Evolutionary conservation across 2,797 vertebrate genomes (phyloP), one percentile per base, ranked within the genome.

Genomic region (Antrozous pallidus): DNA sequence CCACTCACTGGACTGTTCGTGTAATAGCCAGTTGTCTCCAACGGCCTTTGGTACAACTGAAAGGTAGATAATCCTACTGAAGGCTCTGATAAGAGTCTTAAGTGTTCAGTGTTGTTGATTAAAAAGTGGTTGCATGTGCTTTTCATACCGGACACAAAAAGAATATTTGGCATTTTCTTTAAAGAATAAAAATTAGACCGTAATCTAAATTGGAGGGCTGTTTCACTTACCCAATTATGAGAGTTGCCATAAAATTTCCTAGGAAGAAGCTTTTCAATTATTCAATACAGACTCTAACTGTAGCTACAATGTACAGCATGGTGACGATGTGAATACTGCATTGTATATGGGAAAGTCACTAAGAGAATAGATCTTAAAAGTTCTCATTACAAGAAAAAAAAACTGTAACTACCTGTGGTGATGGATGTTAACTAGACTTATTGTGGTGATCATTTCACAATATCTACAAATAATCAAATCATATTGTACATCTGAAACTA

Each of bases 241-340:
- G 49, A 24, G 51, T n/a, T 38, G 45, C 6, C 63, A 94, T 12
- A 74, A 54, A 78, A 45, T 18, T 42, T 73, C 54, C 94, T 54
- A 71, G 45, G 58, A 87, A 73, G 90, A 61, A 61, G 18, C 16
- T 73, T 93, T 75, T 74, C 13, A 89, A 91, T 90, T 75, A 92
- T 42, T 89, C n/a, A 92, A 20, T 67, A 86, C 79, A 85, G 3
- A 69, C 63, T 58, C 61, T 28, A 73, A 87, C 22, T 86, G 65
- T 94, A 95, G 82, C 17, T 28, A 28, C 31, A 38, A 79, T 58
- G 36, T 16, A 38, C 17, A 75, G 28, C 45, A 22, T 49, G 45
- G 45, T 77, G n/a, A 36, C 31, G 13, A 75, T 14, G 45, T 75
- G n/a, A 51, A 33, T 51, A 8, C 74, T 51, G 11, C n/a, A 24